Percentiles rank a stretch among this genome's conserved stretches.
Conservation (phyloP, 1,140 invertebrate species). For the Drosophila kepulauana region DNA sequence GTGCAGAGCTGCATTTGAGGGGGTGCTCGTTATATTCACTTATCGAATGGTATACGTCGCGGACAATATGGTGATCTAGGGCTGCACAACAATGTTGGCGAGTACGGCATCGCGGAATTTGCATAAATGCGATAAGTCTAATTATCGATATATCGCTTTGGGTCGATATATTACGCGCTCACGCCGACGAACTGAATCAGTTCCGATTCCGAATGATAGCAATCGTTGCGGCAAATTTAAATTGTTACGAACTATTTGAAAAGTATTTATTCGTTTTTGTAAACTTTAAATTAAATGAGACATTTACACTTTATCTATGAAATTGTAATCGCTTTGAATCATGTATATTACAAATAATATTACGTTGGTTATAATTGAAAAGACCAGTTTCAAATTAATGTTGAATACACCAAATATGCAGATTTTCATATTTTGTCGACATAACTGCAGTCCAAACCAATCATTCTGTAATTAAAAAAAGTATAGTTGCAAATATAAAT, state of each 20-base stretch:
- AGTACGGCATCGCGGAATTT: neutral
- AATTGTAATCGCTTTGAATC: slow-evolving; percentile 50
- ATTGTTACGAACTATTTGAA: too few relatives aligned
- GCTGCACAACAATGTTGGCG: neutral
- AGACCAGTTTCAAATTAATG: slow-evolving; percentile 34
- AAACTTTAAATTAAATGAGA: too few relatives aligned
- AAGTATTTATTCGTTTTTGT: too few relatives aligned
- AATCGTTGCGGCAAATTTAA: neutral
- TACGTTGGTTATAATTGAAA: slow-evolving; percentile 10
- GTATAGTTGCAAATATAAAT: too few relatives aligned
- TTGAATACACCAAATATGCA: slow-evolving; percentile 27
- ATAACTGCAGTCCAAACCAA: slow-evolving; percentile 48
- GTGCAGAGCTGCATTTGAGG: slow-evolving; percentile 57
- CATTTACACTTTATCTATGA: slow-evolving; percentile 4
- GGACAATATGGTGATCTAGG: slow-evolving; percentile 10
- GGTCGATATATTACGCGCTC: too few relatives aligned
- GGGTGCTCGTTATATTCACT: neutral
- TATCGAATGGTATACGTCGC: slow-evolving; percentile 47
- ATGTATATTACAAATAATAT: slow-evolving; percentile 46
- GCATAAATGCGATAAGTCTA: neutral
- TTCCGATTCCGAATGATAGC: neutral
- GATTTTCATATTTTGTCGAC: slow-evolving; percentile 39
- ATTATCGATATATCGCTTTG: neutral
- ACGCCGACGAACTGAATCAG: neutral
- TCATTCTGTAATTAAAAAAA: slow-evolving; percentile 26